A percentile compares a stretch with the other conserved stretches of the same genome.
Conservation (phyloP, 2,888 invertebrate species). For the Watsonalla binaria region DNA sequence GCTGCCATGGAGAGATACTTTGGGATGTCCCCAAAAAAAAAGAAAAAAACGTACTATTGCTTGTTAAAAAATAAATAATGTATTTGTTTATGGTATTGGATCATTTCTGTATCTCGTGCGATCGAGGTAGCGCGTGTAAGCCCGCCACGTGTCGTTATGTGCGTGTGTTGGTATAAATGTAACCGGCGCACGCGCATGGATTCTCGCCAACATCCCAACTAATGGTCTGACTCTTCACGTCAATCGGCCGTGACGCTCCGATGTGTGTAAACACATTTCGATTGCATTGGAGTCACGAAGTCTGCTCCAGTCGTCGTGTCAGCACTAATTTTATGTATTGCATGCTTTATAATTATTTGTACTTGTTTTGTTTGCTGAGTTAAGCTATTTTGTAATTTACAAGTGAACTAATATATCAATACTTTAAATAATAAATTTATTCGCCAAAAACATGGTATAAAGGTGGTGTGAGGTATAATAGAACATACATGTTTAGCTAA, state of each 20-base stretch:
- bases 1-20: too few relatives aligned
- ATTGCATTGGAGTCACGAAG: neutral
- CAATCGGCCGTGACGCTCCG: neutral
- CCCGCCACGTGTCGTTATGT: neutral
- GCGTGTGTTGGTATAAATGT: neutral
- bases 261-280: neutral
- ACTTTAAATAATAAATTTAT: too few relatives aligned
- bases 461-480: too few relatives aligned
- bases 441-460: too few relatives aligned
- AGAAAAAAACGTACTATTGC: too few relatives aligned
- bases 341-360: neutral
- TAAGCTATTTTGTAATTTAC: neutral
- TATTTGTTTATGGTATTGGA: too few relatives aligned
- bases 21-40: too few relatives aligned
- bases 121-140: neutral
- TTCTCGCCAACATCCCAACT: neutral
- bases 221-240: neutral
- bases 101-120: too few relatives aligned
- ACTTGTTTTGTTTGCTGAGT: neutral
- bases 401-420: too few relatives aligned
- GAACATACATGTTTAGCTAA: too few relatives aligned
- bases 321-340: too few relatives aligned
- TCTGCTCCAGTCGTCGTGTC: neutral
- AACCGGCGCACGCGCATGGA: neutral
- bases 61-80: too few relatives aligned